Evolutionary conservation across 2,113 vertebrate genomes (phyloP), one percentile per base, ranked within the genome.

Genomic region (Narcine bancroftii): DNA sequence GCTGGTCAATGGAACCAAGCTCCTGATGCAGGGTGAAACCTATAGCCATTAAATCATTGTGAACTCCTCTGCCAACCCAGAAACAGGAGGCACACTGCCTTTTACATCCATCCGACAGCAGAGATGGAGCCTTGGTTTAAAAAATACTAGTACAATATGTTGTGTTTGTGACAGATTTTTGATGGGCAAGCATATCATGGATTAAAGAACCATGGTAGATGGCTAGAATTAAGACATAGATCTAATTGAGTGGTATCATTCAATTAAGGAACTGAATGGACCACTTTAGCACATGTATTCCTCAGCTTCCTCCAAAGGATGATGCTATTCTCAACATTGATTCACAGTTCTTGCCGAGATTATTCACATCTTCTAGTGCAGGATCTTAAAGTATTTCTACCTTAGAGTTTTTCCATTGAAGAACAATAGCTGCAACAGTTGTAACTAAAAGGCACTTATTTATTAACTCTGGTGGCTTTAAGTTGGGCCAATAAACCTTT

Each of bases 371-470:
- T 19, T 60, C 33, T n/a, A n/a, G 3, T 63, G 53, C 19, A 53
- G 81, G 15, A 87, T 4, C 36, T 60, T n/a, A 87, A 69, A 91
- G 42, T 69, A 33, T 26, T 47, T 91, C 65, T 26, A 24, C 1
- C 36, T 47, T 33, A 87, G 60, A 91, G 10, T 26, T 91, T 91
- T 91, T 69, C 89, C 11, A 71, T 39, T 42, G 63, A 45, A 69
- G 65, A 45, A 47, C 71, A 91, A 69, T 69, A 69, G 63, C 65
- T 47, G 89, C 65, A 69, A 69, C 89, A 91, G 42, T 91, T 45
- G 39, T 42, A 91, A 91, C 65, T 39, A 91, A 91, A 91, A 91
- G 42, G 65, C 63, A 29, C 87, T 66, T 91, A 91, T 66, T 69
- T 63, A 91, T 91, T 91, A 65, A 66, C 45, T 91, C 39, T 42